Conservation (phyloP, 2,888 invertebrate genomes). For the Chloroclysta siterata region DNA sequence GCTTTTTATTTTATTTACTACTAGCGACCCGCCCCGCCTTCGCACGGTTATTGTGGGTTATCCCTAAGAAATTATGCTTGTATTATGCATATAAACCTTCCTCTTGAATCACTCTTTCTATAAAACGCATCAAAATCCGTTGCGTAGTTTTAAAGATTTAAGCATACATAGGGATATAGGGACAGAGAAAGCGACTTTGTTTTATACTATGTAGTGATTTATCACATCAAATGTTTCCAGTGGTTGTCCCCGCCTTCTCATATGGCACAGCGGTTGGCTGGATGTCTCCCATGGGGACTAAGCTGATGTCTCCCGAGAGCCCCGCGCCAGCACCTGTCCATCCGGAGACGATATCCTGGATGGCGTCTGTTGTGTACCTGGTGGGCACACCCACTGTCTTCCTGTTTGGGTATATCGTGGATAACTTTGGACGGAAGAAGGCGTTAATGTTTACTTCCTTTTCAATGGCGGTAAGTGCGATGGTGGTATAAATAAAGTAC, state of each 20-base stretch:
- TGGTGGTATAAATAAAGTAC: too few relatives aligned
- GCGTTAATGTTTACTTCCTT: slow-evolving; percentile 75
- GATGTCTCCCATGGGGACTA: slow-evolving; percentile 83
- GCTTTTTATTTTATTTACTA: too few relatives aligned
- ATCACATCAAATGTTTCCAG: slow-evolving; percentile 56
- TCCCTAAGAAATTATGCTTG: too few relatives aligned
- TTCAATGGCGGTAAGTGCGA: slow-evolving; percentile 68
- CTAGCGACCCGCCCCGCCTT: too few relatives aligned
- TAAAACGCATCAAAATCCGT: too few relatives aligned
- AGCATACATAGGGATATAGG: too few relatives aligned
- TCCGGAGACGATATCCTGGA: slow-evolving; percentile 80
- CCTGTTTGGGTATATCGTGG: slow-evolving; percentile 80
- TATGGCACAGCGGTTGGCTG: slow-evolving; percentile 84
- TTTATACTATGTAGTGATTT: too few relatives aligned
- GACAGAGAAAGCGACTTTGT: too few relatives aligned
- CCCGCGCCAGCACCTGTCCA: slow-evolving; percentile 74
- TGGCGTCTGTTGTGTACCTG: slow-evolving; percentile 83
- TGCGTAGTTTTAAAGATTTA: too few relatives aligned
- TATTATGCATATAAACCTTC: too few relatives aligned
- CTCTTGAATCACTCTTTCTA: too few relatives aligned
- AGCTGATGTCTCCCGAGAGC: slow-evolving; percentile 73
- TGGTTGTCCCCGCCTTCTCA: slow-evolving; percentile 82
- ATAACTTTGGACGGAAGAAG: slow-evolving; percentile 81
- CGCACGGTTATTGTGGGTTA: too few relatives aligned
- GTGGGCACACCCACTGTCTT: slow-evolving; percentile 83